Evolutionary conservation across 2,113 vertebrate species (phyloP).

Genomic region (Sinocyclocheilus rhinocerous): DNA sequence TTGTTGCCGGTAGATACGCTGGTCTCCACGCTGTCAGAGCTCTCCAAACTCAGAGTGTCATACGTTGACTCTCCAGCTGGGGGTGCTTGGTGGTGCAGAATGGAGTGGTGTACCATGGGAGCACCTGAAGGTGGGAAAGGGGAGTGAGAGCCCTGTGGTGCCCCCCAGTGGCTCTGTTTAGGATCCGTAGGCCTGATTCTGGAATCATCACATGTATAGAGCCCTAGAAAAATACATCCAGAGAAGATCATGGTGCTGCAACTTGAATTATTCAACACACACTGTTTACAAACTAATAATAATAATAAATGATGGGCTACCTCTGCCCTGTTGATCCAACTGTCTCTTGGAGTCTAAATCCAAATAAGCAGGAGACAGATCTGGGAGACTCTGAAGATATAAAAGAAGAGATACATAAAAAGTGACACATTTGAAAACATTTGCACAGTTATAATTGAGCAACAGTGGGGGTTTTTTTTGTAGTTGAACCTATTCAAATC

Average conservation of each 20-base stretch:
- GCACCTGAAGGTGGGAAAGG: conserved; percentile 59
- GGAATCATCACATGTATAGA: conserved; percentile 50
- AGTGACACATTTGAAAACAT: conserved; percentile 18
- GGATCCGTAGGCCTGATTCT: conserved; percentile 31
- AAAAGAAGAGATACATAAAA: conserved; percentile 17
- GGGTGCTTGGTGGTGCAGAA: conserved; percentile 86
- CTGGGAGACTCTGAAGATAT: conserved; percentile 71
- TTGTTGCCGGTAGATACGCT: conserved; percentile 85
- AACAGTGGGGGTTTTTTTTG: background rate
- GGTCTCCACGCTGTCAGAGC: conserved; percentile 97
- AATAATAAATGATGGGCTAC: conserved; percentile 67
- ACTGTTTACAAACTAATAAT: background rate
- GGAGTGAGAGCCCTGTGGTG: conserved; percentile 58
- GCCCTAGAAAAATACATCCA: conserved; percentile 1
- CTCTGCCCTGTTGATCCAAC: conserved; percentile 84
- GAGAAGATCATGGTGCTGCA: conserved; percentile 2
- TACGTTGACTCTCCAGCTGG: conserved; percentile 81
- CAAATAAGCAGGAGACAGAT: conserved; percentile 79
- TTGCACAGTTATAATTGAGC: background rate
- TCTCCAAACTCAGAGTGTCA: conserved; percentile 96
- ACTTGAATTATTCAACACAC: background rate
- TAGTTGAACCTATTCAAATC: too few relatives aligned
- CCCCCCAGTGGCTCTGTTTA: conserved; percentile 75
- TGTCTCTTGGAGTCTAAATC: conserved; percentile 88
- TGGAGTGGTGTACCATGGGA: conserved; percentile 85